phyloP scores from a whole-genome alignment of 2,888 invertebrate genomes.

The Deilephila porcellus region DNA sequence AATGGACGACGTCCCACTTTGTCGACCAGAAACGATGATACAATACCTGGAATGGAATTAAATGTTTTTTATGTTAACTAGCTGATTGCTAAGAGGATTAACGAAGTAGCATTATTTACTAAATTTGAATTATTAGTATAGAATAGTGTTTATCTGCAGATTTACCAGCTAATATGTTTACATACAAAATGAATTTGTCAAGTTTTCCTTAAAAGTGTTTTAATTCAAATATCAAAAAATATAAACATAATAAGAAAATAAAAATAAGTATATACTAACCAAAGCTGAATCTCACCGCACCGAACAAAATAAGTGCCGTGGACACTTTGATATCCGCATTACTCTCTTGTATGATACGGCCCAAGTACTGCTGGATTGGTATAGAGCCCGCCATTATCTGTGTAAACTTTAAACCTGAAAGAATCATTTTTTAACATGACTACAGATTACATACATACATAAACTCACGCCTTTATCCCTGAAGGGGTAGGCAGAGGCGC shows the following conservation, averaged over 20 bases:
- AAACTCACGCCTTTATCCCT: too few relatives aligned
- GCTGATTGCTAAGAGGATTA: too few relatives aligned
- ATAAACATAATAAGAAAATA: background rate
- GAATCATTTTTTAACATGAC: background rate
- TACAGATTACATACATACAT: too few relatives aligned
- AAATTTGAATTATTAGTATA: too few relatives aligned
- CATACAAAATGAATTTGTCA: too few relatives aligned
- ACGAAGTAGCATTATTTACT: too few relatives aligned
- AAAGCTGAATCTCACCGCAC: slow-evolving; percentile 62
- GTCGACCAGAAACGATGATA: slow-evolving; percentile 67
- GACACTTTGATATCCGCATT: slow-evolving; percentile 52
- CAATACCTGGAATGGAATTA: slow-evolving; percentile 60
- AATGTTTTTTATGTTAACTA: background rate
- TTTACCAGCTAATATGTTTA: too few relatives aligned
- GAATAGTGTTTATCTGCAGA: too few relatives aligned
- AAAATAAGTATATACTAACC: slow-evolving; percentile 51
- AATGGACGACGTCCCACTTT: slow-evolving; percentile 78
- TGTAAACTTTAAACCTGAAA: slow-evolving; percentile 67
- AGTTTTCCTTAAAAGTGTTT: too few relatives aligned
- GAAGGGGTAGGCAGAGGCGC: too few relatives aligned
- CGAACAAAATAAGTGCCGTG: slow-evolving; percentile 66
- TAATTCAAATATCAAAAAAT: background rate
- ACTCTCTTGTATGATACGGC: slow-evolving; percentile 67
- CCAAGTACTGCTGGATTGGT: slow-evolving; percentile 68
- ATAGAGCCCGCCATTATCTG: slow-evolving; percentile 65